Percentiles rank a stretch among this genome's conserved stretches.
Conservation (phyloP, 2,797 vertebrate genomes). For the Apodemus agrarius region DNA sequence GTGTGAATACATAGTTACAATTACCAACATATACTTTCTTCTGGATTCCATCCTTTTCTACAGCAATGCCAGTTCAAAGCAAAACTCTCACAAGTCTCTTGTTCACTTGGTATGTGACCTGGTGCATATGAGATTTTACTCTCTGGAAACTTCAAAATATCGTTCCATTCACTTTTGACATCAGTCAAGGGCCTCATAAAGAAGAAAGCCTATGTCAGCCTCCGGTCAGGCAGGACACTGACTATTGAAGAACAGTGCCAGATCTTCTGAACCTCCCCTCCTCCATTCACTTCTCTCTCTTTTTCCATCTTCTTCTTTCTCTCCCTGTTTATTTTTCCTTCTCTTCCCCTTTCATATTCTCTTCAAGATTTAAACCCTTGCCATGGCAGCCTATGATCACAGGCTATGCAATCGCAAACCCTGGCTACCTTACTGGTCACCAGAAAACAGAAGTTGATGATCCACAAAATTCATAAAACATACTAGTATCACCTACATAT, state of each 20-base stretch:
- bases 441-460: conserved; percentile 10
- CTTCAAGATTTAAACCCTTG: conserved; percentile 46
- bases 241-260: not conserved
- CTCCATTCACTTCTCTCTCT: not conserved
- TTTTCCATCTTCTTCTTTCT: not conserved
- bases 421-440: conserved; percentile 37
- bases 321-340: not conserved
- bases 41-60: not conserved
- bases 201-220: not conserved
- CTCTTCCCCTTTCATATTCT: not conserved
- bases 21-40: not conserved
- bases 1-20: not conserved
- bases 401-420: not conserved
- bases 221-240: not conserved
- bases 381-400: not conserved
- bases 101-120: not conserved
- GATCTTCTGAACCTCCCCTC: not conserved
- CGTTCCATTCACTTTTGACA: not conserved
- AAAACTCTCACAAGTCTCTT: not conserved
- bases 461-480: not conserved
- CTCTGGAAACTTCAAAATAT: not conserved
- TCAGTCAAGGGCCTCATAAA: not conserved
- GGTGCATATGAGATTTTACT: not conserved
- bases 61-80: not conserved
- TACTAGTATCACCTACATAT: not conserved